Evolutionary conservation across 2,888 invertebrate genomes (phyloP).

Genomic region (Eupithecia inturbata): DNA sequence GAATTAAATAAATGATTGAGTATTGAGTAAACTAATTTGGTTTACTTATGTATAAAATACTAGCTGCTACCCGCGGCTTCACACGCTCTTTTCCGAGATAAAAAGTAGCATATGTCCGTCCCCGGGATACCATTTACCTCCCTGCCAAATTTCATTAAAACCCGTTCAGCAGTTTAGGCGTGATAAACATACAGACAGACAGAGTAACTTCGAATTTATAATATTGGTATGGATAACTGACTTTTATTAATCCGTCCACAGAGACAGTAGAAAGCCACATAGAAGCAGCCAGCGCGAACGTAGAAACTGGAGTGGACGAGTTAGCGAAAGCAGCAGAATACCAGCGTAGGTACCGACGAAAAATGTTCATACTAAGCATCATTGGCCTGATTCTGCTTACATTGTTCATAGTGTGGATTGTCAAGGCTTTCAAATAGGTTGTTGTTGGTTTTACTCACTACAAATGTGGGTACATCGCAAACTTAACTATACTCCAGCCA

Average conservation of each 20-base stretch:
- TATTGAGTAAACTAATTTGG: no score
- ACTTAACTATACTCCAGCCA: background rate
- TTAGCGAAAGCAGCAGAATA: slow-evolving; percentile 92
- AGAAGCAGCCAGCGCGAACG: slow-evolving; percentile 88
- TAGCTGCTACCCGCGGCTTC: no score
- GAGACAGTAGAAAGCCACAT: slow-evolving; percentile 93
- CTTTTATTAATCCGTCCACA: slow-evolving; percentile 63
- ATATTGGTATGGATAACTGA: no score
- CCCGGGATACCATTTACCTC: no score
- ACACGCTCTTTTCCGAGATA: no score
- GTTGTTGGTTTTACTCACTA: background rate
- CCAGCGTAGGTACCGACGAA: slow-evolving; percentile 89
- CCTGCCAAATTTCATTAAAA: no score
- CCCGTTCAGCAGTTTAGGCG: no score
- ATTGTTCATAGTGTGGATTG: slow-evolving; percentile 87
- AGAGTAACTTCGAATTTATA: no score
- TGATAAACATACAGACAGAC: no score
- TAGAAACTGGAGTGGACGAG: slow-evolving; percentile 91
- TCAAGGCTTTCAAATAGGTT: slow-evolving; percentile 82
- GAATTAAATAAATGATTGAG: no score
- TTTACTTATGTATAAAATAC: no score
- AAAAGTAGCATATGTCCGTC: no score
- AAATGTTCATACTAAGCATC: slow-evolving; percentile 88
- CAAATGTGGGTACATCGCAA: background rate
- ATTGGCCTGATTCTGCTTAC: slow-evolving; percentile 87